These are phyloP conservation scores for Marisa cornuarietis DNA, from an alignment of 1,140 invertebrate genomes.

Conservation along the genomic window DNA sequence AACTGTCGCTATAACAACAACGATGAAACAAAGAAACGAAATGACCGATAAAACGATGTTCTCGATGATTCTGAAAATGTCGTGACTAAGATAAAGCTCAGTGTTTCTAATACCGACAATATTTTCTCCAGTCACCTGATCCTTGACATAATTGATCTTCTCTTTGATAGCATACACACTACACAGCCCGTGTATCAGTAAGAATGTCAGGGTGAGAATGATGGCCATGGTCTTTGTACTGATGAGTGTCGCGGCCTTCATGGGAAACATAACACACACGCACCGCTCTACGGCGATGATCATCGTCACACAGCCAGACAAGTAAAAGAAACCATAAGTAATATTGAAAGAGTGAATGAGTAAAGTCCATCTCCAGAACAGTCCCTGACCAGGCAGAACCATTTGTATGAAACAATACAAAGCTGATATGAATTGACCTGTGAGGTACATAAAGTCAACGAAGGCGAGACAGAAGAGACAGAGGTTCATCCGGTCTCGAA, in stretches of 20 bases:
- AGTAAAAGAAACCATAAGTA: not conserved
- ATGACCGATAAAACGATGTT: not conserved
- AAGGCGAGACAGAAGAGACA: not conserved
- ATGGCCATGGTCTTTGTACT: not conserved
- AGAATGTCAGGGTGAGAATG: not conserved
- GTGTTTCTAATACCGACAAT: not conserved
- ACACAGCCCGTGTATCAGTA: not conserved
- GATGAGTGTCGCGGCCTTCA: not conserved
- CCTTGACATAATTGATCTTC: not conserved
- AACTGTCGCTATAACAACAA: not conserved
- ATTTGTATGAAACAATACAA: not conserved
- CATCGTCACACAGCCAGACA: not conserved
- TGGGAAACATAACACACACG: not conserved
- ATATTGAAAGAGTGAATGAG: not conserved
- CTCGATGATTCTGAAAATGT: not conserved
- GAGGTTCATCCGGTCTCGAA: not conserved
- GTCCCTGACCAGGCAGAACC: not conserved
- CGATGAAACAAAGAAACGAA: not conserved
- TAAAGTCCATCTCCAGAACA: not conserved
- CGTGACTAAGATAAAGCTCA: not conserved
- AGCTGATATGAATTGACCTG: not conserved
- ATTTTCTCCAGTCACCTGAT: not conserved
- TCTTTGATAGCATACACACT: not conserved
- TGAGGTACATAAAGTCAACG: not conserved
- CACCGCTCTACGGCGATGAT: slow-evolving; percentile 1